These are phyloP conservation scores for Teleopsis dalmanni DNA, from an alignment of 1,140 invertebrate species.

Conservation along the genomic window DNA sequence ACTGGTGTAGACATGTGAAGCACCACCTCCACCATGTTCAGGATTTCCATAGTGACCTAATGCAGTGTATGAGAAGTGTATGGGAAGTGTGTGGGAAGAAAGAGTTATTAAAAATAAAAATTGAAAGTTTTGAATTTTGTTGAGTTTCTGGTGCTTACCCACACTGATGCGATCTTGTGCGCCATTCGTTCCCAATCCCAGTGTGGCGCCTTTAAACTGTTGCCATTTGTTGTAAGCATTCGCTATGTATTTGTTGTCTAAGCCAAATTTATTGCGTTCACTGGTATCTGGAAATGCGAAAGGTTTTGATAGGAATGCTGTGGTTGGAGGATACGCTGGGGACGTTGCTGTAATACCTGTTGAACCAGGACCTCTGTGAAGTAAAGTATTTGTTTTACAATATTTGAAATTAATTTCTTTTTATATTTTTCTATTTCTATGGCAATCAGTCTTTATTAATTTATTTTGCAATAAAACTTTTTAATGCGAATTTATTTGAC, in stretches of 20 bases:
- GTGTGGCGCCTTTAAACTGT: constrained; percentile 2
- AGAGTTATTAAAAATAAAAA: neutral
- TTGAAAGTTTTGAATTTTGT: neutral
- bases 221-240: constrained; percentile 31
- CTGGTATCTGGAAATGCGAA: constrained; percentile 7
- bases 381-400: neutral
- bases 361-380: constrained; percentile 22
- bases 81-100: neutral
- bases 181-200: constrained; percentile 10
- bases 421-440: no score
- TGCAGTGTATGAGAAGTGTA: no score
- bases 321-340: neutral
- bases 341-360: constrained; percentile 6
- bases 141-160: constrained; percentile 20
- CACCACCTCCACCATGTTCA: constrained; percentile 18
- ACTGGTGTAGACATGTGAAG: no score
- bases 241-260: constrained; percentile 20
- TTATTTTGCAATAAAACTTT: no score
- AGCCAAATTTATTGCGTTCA: neutral
- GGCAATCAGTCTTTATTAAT: no score
- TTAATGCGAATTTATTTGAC: no score
- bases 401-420: no score
- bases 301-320: constrained; percentile 9
- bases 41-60: constrained; percentile 16
- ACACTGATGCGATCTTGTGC: constrained; percentile 30